These are phyloP conservation scores for Eupithecia insigniata DNA, from an alignment of 2,888 invertebrate genomes.

Conservation along the genomic window DNA sequence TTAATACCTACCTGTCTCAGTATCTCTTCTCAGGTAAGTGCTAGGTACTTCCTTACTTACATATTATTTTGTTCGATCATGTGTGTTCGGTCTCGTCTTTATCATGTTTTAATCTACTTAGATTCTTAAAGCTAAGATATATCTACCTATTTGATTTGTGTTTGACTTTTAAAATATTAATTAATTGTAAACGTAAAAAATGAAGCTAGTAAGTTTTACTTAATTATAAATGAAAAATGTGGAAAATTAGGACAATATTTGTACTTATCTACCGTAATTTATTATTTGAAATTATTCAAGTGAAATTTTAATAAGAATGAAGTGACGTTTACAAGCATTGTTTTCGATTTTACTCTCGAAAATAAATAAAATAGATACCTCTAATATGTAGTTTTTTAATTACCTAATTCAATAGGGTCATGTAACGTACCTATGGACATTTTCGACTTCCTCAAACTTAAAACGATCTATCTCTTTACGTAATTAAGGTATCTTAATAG, in stretches of 20 bases:
- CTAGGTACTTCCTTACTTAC: constrained; percentile 12
- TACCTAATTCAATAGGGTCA: not conserved
- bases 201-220: not conserved
- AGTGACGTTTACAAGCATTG: constrained; percentile 66
- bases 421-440: too few relatives aligned
- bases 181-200: constrained; percentile 17
- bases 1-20: not conserved
- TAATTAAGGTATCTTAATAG: too few relatives aligned
- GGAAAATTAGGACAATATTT: not conserved
- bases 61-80: constrained; percentile 38
- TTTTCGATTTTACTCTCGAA: constrained; percentile 72
- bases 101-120: constrained; percentile 37
- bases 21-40: not conserved
- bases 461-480: too few relatives aligned
- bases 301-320: constrained; percentile 74
- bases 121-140: not conserved
- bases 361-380: constrained; percentile 50
- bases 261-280: not conserved
- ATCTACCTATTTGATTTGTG: constrained; percentile 22
- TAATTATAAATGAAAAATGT: constrained; percentile 9
- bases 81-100: constrained; percentile 52
- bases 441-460: too few relatives aligned
- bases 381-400: not conserved
- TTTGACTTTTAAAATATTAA: constrained; percentile 27
- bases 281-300: constrained; percentile 10